Conservation (phyloP, 2,797 vertebrate species). For the Poeciliopsis turneri region DNA sequence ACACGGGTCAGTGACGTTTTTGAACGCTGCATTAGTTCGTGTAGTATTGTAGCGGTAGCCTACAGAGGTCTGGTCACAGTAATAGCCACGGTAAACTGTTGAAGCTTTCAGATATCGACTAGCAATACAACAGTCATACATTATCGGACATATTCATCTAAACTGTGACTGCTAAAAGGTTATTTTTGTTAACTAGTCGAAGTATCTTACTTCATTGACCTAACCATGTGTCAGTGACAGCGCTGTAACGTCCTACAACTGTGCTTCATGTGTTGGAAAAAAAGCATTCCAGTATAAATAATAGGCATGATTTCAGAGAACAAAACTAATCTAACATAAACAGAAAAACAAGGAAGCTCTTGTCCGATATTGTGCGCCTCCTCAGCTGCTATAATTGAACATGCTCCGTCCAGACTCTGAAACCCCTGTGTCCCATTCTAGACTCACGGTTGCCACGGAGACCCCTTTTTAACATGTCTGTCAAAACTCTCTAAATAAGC, state of each 20-base stretch:
- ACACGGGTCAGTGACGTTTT: not conserved
- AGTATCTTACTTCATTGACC: not conserved
- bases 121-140: not conserved
- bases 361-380: constrained; percentile 22
- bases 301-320: not conserved
- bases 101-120: not conserved
- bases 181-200: not conserved
- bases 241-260: not conserved
- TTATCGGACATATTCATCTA: constrained; percentile 29
- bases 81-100: not conserved
- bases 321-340: not conserved
- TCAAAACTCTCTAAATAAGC: too few relatives aligned
- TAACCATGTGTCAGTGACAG: not conserved
- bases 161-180: not conserved
- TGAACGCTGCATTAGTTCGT: not conserved
- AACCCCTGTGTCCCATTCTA: not conserved
- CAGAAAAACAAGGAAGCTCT: not conserved
- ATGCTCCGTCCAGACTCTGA: not conserved
- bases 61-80: not conserved
- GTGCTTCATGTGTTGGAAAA: not conserved
- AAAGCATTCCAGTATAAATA: not conserved
- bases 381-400: not conserved
- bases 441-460: not conserved
- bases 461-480: not conserved
- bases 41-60: not conserved